Evolutionary conservation across 2,113 vertebrate genomes (phyloP), one percentile per base, ranked within the genome.

Genomic region (Cavia porcellus): DNA sequence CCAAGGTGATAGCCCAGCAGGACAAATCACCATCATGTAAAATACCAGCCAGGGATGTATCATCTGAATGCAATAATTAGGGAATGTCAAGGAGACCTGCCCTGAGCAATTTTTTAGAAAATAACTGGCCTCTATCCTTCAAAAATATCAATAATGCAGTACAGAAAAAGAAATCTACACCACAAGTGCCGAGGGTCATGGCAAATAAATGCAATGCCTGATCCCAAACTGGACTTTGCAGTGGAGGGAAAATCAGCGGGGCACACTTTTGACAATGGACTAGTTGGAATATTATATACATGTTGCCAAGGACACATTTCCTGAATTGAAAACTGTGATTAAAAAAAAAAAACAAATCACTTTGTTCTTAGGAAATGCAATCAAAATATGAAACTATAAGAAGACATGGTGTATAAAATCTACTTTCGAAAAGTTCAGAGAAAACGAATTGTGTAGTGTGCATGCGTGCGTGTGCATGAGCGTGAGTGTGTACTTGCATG

Each of bases 351-450:
- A 70, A 19, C 84, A 50, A 84, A 70, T 66, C 68, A 79, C 28
- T 61, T 85, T 68, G 7, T 93, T 89, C 68, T 50, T 42, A 57
- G 22, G 59, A 84, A 94, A 66, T 47, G 30, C 35, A 15, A 38
- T 38, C 22, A 3, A 38, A 72, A 38, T 72, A 22, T 72, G 7
- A 72, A 72, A n/a, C 4, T 7, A 38, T 72, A 38, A 20, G 68
- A 17, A 70, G 15, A 70, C 50, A 66, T 25, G 9, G 77, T 25
- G 17, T 84, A 77, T 10, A 2, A 89, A 50, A 92, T 84, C 25
- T 70, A 75, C 68, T 59, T 38, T 95, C 14, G 50, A 50, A 79
- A 93, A 38, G 12, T 77, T 32, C 35, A 61, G 61, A 93, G 59
- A 93, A 85, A 92, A 79, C 74, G 68, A 55, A 35, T 81, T 55